phyloP scores from a whole-genome alignment of 1,140 invertebrate species.

The Melanaphis sacchari region DNA sequence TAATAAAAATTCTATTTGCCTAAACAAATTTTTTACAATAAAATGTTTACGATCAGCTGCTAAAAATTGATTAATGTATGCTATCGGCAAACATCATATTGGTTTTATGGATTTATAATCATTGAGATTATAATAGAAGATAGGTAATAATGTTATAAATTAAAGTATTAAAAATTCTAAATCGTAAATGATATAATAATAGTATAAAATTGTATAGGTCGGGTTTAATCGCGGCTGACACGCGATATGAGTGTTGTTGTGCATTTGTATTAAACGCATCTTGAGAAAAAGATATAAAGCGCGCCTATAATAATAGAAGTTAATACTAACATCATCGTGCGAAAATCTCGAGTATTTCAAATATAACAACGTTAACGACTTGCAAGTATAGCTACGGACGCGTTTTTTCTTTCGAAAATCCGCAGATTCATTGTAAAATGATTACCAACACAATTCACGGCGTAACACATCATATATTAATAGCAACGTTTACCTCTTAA shows the following conservation, averaged over 20 bases:
- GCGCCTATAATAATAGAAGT: background rate
- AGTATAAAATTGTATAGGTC: background rate
- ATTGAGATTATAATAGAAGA: background rate
- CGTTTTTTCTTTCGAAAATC: background rate
- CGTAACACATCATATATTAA: background rate
- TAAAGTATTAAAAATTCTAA: background rate
- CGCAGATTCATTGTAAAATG: background rate
- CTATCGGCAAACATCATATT: slow-evolving; percentile 55
- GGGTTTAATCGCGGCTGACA: background rate
- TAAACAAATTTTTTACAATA: background rate
- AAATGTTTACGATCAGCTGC: slow-evolving; percentile 55
- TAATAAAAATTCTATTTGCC: background rate
- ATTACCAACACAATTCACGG: background rate
- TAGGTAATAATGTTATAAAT: background rate
- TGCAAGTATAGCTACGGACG: background rate
- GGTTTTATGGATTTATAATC: background rate
- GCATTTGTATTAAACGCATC: background rate
- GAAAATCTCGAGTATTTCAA: background rate
- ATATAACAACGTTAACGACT: background rate
- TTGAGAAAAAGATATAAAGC: background rate
- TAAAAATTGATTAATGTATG: slow-evolving; percentile 42
- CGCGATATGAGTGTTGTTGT: background rate
- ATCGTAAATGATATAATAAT: background rate
- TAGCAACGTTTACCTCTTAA: background rate
- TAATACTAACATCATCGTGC: background rate